phyloP scores from a whole-genome alignment of 1,140 invertebrate genomes.

The Parapsyche elsis region DNA sequence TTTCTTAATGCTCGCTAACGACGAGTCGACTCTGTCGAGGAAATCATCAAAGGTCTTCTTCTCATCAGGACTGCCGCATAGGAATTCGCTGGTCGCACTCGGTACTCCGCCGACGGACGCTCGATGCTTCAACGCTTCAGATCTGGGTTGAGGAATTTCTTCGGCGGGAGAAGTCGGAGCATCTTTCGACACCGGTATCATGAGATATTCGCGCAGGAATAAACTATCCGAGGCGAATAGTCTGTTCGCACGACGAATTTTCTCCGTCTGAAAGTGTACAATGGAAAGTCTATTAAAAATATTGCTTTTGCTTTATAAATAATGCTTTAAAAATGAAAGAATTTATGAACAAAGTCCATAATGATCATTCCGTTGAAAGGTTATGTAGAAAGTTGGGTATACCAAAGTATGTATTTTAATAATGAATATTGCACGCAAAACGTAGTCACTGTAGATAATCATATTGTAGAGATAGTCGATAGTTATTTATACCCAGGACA shows the following conservation, averaged over 20 bases:
- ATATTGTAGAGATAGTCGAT: too few relatives aligned
- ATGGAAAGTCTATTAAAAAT: too few relatives aligned
- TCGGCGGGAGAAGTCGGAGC: slow-evolving; percentile 70
- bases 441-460: too few relatives aligned
- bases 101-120: slow-evolving; percentile 68
- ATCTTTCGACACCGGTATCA: slow-evolving; percentile 80
- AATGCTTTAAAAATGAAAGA: too few relatives aligned
- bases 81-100: slow-evolving; percentile 64
- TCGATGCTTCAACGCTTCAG: slow-evolving; percentile 59
- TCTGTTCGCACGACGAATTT: slow-evolving; percentile 87
- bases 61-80: slow-evolving; percentile 71
- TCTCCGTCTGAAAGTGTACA: slow-evolving; percentile 78
- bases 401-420: too few relatives aligned
- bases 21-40: slow-evolving; percentile 86
- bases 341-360: too few relatives aligned
- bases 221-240: slow-evolving; percentile 91
- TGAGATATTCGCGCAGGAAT: slow-evolving; percentile 82
- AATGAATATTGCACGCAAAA: too few relatives aligned
- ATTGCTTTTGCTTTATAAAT: too few relatives aligned
- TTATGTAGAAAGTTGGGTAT: too few relatives aligned
- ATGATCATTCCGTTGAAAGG: too few relatives aligned
- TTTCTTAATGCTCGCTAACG: slow-evolving; percentile 85
- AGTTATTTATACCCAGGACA: too few relatives aligned
- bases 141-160: slow-evolving; percentile 61
- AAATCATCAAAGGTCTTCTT: slow-evolving; percentile 83